Conservation (phyloP, 2,888 invertebrate species). For the Chloroclystis v-ata region DNA sequence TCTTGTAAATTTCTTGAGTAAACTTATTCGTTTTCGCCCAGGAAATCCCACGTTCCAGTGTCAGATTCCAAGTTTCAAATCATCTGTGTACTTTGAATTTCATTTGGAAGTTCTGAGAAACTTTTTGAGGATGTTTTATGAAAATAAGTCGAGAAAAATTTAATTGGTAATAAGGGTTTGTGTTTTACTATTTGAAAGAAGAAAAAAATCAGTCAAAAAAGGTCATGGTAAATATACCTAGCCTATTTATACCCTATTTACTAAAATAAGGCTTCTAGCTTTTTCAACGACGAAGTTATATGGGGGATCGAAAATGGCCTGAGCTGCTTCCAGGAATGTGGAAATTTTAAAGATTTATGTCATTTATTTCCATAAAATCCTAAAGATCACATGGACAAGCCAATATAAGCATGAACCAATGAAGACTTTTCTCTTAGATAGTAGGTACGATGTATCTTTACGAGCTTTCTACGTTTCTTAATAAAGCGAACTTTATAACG, state of each 20-base stretch:
- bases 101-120: conserved; percentile 22
- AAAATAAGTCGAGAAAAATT: conserved; percentile 12
- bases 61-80: conserved; percentile 25
- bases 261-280: too few relatives aligned
- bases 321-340: too few relatives aligned
- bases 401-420: too few relatives aligned
- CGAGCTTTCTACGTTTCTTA: conserved; percentile 8
- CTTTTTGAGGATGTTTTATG: conserved; percentile 25
- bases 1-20: background rate
- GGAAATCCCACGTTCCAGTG: conserved; percentile 17
- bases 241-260: too few relatives aligned
- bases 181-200: background rate
- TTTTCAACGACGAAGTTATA: too few relatives aligned
- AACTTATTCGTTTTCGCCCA: conserved; percentile 6
- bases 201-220: too few relatives aligned
- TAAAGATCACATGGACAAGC: too few relatives aligned
- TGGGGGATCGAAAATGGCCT: too few relatives aligned
- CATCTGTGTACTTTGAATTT: conserved; percentile 14
- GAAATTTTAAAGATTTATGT: too few relatives aligned
- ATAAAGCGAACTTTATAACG: background rate
- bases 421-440: too few relatives aligned
- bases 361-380: too few relatives aligned
- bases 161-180: background rate
- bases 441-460: background rate
- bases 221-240: too few relatives aligned